Evolutionary conservation across 2,113 vertebrate genomes (phyloP), one percentile per base, ranked within the genome.

Genomic region (Meleagris gallopavo): DNA sequence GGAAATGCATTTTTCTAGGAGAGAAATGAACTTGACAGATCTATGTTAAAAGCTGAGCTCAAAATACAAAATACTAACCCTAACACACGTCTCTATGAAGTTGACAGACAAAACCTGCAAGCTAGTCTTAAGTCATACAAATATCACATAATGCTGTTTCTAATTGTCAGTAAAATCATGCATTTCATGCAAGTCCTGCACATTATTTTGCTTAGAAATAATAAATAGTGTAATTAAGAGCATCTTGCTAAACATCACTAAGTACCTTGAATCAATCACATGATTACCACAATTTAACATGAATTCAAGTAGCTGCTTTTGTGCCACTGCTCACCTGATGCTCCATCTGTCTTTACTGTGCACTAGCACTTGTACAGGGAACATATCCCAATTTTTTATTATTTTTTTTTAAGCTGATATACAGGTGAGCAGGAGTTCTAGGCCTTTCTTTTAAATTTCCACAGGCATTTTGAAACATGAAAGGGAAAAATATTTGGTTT

Each of bases 81-180:
- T 74, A 80, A 48, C 83, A 71, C 25, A 30, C 11, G 74, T 22
- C 14, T 71, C 60, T 60, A 46, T 11, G 10, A 61, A 45, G 9
- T 1, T 75, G 10, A 36, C 58, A 65, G 48, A 43, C 48, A 79
- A 72, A 90, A 66, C 15, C 0, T 0, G 10, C 45, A 91, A 73
- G 7, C 11, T 34, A 6, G 2, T 8, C 2, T 6, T 14, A 50
- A 82, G 15, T 30, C 0, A 0, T 13, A 61, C 30, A 66, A 69
- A 79, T 66, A 13, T 57, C 40, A 54, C 9, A 50, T 70, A 40
- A 43, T 8, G 17, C 10, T 48, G 4, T 25, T 80, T 55, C 8
- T 18, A 75, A 61, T 0, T 52, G 8, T 20, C 77, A 84, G 52
- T 45, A 57, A 62, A 80, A 34, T 13, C 11, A 83, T 3, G 66